A percentile compares a stretch with the other conserved stretches of the same genome.
Conservation (phyloP, 2,888 invertebrate species). For the Neoitamus cyanurus region DNA sequence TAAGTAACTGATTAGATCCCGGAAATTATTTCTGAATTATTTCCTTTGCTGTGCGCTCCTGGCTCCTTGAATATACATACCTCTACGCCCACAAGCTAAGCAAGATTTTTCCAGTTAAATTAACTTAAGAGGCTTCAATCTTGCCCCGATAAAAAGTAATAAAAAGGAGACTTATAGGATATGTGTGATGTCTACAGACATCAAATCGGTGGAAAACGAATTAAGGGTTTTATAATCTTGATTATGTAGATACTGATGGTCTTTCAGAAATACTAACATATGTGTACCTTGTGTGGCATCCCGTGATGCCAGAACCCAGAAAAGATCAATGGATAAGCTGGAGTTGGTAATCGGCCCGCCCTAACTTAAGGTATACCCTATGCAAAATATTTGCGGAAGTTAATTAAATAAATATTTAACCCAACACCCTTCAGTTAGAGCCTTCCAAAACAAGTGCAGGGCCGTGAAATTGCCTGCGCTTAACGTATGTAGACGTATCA, state of each 20-base stretch:
- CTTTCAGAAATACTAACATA: not conserved
- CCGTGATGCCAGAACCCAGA: not conserved
- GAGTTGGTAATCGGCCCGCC: not conserved
- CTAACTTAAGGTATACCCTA: not conserved
- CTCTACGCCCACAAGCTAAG: not conserved
- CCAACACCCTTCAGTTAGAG: not conserved
- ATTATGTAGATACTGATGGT: not conserved
- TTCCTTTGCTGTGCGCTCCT: not conserved
- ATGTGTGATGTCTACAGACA: not conserved
- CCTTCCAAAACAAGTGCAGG: not conserved
- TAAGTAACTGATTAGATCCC: not conserved
- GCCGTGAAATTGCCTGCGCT: not conserved
- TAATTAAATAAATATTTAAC: not conserved
- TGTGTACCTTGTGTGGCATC: not conserved
- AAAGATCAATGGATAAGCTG: not conserved
- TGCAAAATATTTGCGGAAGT: not conserved
- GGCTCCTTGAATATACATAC: not conserved
- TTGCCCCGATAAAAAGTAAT: not conserved
- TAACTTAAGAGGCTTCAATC: not conserved
- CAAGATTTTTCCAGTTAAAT: not conserved
- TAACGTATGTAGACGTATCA: not conserved
- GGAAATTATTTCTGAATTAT: not conserved
- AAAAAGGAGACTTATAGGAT: not conserved
- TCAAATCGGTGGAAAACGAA: not conserved
- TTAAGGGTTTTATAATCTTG: not conserved